Evolutionary conservation across 2,797 vertebrate genomes (phyloP), one percentile per base, ranked within the genome.

Genomic region (Aplochiton taeniatus): DNA sequence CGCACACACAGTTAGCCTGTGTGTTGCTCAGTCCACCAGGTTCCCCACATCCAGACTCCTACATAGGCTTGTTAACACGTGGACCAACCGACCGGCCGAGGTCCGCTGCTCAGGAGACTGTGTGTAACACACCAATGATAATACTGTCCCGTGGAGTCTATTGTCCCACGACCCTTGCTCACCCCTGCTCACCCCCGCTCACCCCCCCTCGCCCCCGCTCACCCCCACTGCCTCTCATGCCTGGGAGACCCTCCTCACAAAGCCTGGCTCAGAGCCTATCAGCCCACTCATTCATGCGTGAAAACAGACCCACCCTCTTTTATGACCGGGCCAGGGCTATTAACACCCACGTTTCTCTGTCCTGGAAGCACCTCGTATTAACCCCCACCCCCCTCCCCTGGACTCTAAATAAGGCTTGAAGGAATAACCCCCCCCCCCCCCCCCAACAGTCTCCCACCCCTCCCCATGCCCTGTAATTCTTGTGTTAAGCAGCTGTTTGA

Each of bases 231-330:
- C 69, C 80, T 62, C 77, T 61, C 65, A 74, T 78, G 75, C 89
- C 88, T 83, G 78, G 72, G 76, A 79, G 82, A 77, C 73, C 79
- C 81, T 81, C 71, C 77, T 78, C 62, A 79, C 85, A 78, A 77
- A 80, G 77, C 74, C 70, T 45, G 70, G 58, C 75, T 80, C 77
- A 62, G 66, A 67, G 81, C 81, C 87, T 78, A 89, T 88, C 90
- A 82, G 82, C 63, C 82, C 82, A 85, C 74, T 91, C 90, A 89
- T 90, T 91, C 91, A 90, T 85, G 72, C 69, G 70, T 63, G 31
- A 82, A 86, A 73, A 57, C 69, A 65, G 83, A 77, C 82, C 89
- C 90, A 66, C 90, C 92, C 87, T 79, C 82, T 83, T 89, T 89
- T 90, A 88, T 85, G 90, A 80, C 81, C 59, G 6, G 31, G 31